Evolutionary conservation across 1,140 invertebrate genomes (phyloP).

Genomic region (Brachionus paranguensis): DNA sequence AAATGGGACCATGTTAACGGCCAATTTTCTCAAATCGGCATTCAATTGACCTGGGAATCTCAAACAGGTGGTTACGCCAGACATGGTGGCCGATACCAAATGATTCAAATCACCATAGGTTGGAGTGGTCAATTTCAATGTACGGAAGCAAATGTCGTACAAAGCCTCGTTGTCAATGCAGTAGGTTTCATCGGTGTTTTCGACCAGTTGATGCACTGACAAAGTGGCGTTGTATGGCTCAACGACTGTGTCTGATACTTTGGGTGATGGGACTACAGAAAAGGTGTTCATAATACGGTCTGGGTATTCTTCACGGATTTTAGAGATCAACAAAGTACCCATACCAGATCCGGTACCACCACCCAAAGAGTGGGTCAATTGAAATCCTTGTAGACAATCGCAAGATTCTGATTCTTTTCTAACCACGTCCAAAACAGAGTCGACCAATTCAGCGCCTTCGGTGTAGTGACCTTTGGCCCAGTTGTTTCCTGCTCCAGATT

Average conservation of each 20-base stretch:
- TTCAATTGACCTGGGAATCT: constrained; percentile 61
- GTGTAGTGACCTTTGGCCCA: constrained; percentile 88
- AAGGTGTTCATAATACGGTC: constrained; percentile 70
- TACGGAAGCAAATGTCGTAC: constrained; percentile 67
- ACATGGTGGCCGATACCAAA: constrained; percentile 55
- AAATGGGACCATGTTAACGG: constrained; percentile 88
- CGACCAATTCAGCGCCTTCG: constrained; percentile 63
- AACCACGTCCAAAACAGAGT: constrained; percentile 50
- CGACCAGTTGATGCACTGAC: constrained; percentile 79
- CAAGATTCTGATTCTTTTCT: constrained; percentile 59
- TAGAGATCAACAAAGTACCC: constrained; percentile 67
- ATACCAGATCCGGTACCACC: constrained; percentile 76
- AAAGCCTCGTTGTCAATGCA: constrained; percentile 78
- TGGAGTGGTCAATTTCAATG: constrained; percentile 64
- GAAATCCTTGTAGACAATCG: constrained; percentile 71
- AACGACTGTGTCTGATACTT: constrained; percentile 75
- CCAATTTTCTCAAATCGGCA: constrained; percentile 79
- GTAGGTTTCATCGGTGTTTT: constrained; percentile 81
- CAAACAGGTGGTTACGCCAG: constrained; percentile 68
- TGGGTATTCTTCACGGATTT: constrained; percentile 57
- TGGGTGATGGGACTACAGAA: constrained; percentile 61
- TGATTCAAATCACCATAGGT: constrained; percentile 67
- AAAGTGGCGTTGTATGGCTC: constrained; percentile 85
- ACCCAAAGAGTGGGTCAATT: constrained; percentile 70
- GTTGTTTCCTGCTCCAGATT: constrained; percentile 68